Conservation (phyloP, 37 sponge, comb jelly and placozoan species). For the Ianthella basta region DNA sequence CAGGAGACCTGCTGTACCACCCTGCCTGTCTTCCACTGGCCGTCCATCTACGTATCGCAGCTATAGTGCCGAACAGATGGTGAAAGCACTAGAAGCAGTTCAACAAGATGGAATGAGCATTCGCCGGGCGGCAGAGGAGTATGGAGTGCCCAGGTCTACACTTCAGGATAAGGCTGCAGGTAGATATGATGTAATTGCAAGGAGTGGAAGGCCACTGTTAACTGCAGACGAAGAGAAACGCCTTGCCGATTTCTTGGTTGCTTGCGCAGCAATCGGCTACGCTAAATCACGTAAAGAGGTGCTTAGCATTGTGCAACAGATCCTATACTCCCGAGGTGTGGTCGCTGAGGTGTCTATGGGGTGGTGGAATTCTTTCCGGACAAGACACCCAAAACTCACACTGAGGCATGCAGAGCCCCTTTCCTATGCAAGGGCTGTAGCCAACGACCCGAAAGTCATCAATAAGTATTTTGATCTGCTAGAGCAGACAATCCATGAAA, state of each 20-base stretch:
- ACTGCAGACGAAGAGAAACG: conserved; percentile 22
- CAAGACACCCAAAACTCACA: conserved; percentile 6
- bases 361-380: conserved; percentile 18
- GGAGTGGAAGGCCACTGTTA: not conserved
- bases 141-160: conserved; percentile 34
- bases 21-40: not conserved
- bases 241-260: conserved; percentile 29
- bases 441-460: conserved; percentile 6
- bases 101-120: not conserved
- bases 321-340: conserved; percentile 1
- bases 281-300: conserved; percentile 32
- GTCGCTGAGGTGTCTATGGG: not conserved
- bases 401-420: conserved; percentile 21
- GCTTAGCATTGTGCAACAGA: conserved; percentile 28
- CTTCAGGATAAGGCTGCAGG: not conserved
- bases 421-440: not conserved
- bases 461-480: conserved; percentile 37
- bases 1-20: not conserved
- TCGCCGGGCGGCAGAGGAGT: conserved; percentile 20
- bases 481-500: conserved; percentile 13
- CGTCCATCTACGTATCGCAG: conserved; percentile 1
- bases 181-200: not conserved
- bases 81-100: conserved; percentile 1
- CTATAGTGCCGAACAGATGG: not conserved
- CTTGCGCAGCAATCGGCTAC: conserved; percentile 26